Evolutionary conservation across 2,797 vertebrate species (phyloP).

Genomic region (Anguilla pacifica): DNA sequence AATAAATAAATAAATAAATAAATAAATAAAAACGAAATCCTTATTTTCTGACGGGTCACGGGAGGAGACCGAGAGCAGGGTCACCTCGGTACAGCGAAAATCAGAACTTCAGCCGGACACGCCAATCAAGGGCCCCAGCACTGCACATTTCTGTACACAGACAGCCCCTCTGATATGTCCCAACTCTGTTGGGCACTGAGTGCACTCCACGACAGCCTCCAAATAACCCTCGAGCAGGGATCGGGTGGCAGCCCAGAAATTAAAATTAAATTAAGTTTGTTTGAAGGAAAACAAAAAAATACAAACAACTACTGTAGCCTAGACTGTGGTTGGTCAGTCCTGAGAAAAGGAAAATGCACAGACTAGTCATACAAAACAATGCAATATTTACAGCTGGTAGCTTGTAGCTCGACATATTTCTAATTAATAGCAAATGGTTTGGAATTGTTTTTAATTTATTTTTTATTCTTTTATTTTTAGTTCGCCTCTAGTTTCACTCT

Average conservation of each 20-base stretch:
- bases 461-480: too few species aligned
- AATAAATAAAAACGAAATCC: too few species aligned
- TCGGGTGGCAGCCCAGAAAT: background rate
- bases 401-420: too few species aligned
- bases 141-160: background rate
- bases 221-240: background rate
- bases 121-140: background rate
- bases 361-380: too few species aligned
- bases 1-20: too few species aligned
- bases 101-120: background rate
- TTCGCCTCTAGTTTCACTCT: background rate
- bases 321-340: too few species aligned
- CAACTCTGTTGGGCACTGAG: background rate
- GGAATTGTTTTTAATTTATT: too few species aligned
- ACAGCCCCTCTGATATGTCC: too few species aligned
- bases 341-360: too few species aligned
- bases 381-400: too few species aligned
- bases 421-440: too few species aligned
- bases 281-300: too few species aligned
- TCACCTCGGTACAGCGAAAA: background rate
- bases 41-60: background rate
- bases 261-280: background rate
- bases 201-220: background rate
- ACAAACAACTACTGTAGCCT: background rate
- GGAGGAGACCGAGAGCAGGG: background rate